These are phyloP conservation scores for Plagodis pulveraria DNA, from an alignment of 2,888 invertebrate genomes.

Conservation along the genomic window DNA sequence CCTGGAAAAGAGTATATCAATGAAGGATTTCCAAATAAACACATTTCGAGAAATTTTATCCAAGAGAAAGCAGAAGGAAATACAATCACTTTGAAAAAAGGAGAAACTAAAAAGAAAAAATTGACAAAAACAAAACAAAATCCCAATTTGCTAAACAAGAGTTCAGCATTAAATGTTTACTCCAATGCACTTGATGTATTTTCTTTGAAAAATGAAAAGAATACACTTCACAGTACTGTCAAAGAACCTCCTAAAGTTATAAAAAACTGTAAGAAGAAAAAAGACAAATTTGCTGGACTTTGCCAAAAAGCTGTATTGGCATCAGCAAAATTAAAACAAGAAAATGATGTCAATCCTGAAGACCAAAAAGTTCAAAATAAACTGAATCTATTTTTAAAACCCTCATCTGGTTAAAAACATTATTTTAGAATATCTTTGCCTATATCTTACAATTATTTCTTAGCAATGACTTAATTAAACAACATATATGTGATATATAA, in stretches of 20 bases:
- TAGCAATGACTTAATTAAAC: background rate
- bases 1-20: conserved; percentile 42
- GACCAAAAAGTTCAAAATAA: conserved; percentile 46
- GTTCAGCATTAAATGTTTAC: conserved; percentile 58
- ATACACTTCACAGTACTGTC: conserved; percentile 49
- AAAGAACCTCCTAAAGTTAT: conserved; percentile 61
- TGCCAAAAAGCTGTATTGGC: conserved; percentile 72
- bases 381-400: conserved; percentile 71
- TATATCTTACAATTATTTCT: background rate
- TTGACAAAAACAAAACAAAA: conserved; percentile 8
- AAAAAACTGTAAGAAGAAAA: conserved; percentile 75
- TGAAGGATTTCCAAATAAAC: conserved; percentile 12
- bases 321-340: conserved; percentile 64
- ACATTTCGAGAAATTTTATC: background rate
- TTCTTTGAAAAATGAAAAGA: conserved; percentile 65
- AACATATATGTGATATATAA: too few species aligned
- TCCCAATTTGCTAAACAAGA: conserved; percentile 14
- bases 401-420: conserved; percentile 47
- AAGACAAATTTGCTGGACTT: conserved; percentile 76
- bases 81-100: conserved; percentile 11
- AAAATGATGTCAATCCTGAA: conserved; percentile 24
- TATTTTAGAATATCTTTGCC: background rate
- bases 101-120: conserved; percentile 3
- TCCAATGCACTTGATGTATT: conserved; percentile 66
- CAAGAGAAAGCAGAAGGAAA: conserved; percentile 12